A percentile compares a stretch with the other conserved stretches of the same genome.
Evolutionary conservation across 92 coral and sea anemone species (phyloP).

Genomic region (Montipora capitata): DNA sequence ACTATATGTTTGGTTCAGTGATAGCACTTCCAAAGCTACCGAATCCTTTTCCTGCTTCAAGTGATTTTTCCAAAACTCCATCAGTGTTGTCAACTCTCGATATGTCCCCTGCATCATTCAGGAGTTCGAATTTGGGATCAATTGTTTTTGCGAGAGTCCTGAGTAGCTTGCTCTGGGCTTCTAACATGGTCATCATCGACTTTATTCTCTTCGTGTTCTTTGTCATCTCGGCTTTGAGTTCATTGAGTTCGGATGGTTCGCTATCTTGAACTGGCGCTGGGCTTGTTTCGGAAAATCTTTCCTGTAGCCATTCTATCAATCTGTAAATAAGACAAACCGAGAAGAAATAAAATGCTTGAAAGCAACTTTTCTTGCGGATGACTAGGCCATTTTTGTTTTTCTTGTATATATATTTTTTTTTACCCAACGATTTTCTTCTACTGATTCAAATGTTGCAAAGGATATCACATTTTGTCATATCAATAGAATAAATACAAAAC

Average conservation of each 20-base stretch:
- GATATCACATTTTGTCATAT: too few species aligned
- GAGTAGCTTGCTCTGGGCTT: constrained; percentile 47
- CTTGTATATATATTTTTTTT: too few species aligned
- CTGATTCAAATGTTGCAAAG: too few species aligned
- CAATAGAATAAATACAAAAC: too few species aligned
- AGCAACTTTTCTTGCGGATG: not conserved
- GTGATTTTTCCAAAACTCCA: not conserved
- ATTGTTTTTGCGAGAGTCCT: constrained; percentile 14
- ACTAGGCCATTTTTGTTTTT: too few species aligned
- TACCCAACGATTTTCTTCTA: too few species aligned
- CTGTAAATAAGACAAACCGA: not conserved
- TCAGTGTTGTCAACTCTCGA: not conserved
- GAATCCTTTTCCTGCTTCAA: not conserved
- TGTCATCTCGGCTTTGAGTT: constrained; percentile 14
- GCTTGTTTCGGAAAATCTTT: constrained; percentile 9
- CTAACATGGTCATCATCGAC: constrained; percentile 49
- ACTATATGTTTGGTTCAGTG: not conserved
- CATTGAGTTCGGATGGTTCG: constrained; percentile 21
- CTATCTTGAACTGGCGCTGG: constrained; percentile 27
- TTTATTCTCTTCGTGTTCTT: constrained; percentile 47
- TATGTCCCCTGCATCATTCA: not conserved
- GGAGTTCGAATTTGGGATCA: constrained; percentile 15
- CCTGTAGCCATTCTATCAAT: constrained; percentile 22
- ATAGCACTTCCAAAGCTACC: not conserved
- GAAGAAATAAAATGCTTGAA: not conserved